Base-by-base conservation (phyloP, 2,797 vertebrate species). In the Ispidina lecontei region DNA sequence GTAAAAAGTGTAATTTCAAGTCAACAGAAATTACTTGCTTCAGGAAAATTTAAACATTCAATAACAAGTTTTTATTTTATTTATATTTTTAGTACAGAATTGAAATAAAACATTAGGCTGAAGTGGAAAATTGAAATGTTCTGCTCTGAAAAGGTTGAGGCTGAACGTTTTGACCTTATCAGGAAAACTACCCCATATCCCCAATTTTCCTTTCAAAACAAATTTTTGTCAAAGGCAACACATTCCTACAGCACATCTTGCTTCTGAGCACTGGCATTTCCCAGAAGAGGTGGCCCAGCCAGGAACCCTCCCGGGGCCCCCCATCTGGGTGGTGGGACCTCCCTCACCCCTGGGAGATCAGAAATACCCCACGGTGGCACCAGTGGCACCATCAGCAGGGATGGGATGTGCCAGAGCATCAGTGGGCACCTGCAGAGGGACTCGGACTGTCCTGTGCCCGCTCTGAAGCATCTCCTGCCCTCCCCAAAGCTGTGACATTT, bases 401-500 rank as follows among this genome's bases (percentile, higher is more conserved):
- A 2, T 4, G 16, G 44, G 82, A 31, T 0, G 2, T 5, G 39
- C 60, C 1, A 1, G 28, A n/a, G 39, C 31, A 9, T 31, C 49
- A 1, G 10, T 0, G 0, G 43, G 2, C 1, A 7, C 59, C 28
- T 16, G 58, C 26, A 33, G 51, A 19, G 28, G 15, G 5, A 8
- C 1, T 3, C 0, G 3, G 6, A 11, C 28, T 0, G 0, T 17
- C 19, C 49, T 0, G 0, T 2, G 1, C 49, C 16, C 1, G 31
- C 56, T 29, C 31, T 3, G 3, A 8, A 33, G 63, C n/a, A 6
- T 12, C 6, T 3, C 56, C 28, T 5, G 44, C 2, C 1, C 0
- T 0, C 63, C 35, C 20, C 39, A 20, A 11, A 12, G 2, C 55
- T 25, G 10, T 10, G 37, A 3, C 7, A 0, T 4, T n/a, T 47